Base-by-base conservation (phyloP, 1,140 invertebrate genomes). In the Streblospio benedicti region DNA sequence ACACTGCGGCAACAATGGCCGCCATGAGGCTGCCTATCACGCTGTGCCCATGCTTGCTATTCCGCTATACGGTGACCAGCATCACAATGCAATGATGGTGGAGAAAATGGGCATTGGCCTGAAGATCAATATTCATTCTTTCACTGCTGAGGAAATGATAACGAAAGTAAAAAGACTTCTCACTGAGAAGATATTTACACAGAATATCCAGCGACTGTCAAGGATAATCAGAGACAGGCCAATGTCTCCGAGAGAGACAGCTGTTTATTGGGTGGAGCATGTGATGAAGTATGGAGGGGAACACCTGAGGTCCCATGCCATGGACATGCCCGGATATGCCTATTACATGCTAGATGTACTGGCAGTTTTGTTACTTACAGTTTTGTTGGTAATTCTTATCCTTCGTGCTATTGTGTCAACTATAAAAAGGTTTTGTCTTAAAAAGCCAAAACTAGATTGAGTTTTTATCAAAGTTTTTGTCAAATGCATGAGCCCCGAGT, bases 241-340 rank as follows among this genome's bases (percentile, higher is more conserved):
- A 5, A 28, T 25, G 16, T 28, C 50, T 5, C 28, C 50, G 4
- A n/a, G 20, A 4, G 20, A 52, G 16, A 52, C n/a, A 14, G 50
- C 50, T 9, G 50, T 30, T 27, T 52, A 52, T 16, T 52, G 50
- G 50, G 31, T 52, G n/a, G 20, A 52, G 1, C 50, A 52, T 30
- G 50, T 52, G 20, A 52, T 52, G 18, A 28, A 52, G 31, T 52
- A 25, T 52, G 50, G 50, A 23, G 23, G 50, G 2, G 50, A 52
- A 18, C 50, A 52, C n/a, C 23, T 52, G 23, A 23, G 23, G 9
- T 30, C 50, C n/a, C 5, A 6, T 30, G 16, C 50, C 5, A 9
- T 30, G 30, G 50, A 52, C 18, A 4, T 52, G 6, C 50, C 50
- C 9, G 4, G 27, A 6, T 52, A 52, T 30, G 25, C 27, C 25